Conservation (phyloP, 2,113 vertebrate genomes). For the Heliornis fulica region DNA sequence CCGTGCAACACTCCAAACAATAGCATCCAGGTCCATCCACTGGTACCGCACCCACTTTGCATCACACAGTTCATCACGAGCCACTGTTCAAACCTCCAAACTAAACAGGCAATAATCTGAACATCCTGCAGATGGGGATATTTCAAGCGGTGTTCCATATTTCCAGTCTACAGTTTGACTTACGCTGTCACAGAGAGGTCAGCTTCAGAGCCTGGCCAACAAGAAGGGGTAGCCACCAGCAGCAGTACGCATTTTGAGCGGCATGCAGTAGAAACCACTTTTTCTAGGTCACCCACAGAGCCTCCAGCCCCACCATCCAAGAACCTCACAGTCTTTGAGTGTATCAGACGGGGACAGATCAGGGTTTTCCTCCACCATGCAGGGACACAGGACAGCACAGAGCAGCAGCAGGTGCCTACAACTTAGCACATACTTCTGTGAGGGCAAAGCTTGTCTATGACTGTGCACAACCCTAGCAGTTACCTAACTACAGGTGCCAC, state of each 20-base stretch:
- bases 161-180: background rate
- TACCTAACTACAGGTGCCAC: background rate
- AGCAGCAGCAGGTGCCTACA: background rate
- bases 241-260: background rate
- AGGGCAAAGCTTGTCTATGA: background rate
- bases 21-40: background rate
- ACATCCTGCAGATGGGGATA: background rate
- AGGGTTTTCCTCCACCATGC: background rate
- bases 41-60: background rate
- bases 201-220: background rate
- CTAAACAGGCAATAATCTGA: background rate
- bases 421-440: background rate
- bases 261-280: background rate
- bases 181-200: background rate
- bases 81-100: background rate
- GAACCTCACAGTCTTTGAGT: background rate
- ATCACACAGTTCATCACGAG: background rate
- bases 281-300: background rate
- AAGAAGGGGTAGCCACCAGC: background rate
- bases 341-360: background rate
- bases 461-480: background rate
- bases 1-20: background rate
- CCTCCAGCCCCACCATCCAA: background rate
- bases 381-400: background rate
- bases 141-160: background rate